Percentiles rank a stretch among this genome's conserved stretches.
Conservation (phyloP, 2,888 invertebrate genomes). For the Phanerotoma sp. region DNA sequence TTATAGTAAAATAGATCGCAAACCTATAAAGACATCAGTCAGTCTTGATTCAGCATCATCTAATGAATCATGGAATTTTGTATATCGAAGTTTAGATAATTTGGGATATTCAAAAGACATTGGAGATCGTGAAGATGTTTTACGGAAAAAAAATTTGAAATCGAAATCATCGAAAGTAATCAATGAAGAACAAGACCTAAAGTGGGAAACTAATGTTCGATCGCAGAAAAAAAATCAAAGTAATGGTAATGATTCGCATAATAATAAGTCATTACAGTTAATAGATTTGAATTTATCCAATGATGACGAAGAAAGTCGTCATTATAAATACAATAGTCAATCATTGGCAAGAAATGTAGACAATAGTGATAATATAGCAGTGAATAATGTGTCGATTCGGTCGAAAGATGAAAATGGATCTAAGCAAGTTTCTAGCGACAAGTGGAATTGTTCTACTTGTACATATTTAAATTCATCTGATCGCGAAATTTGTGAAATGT, state of each 20-base stretch:
- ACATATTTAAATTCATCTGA: conserved; percentile 66
- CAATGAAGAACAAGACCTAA: conserved; percentile 1
- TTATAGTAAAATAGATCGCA: conserved; percentile 25
- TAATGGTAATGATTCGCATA: background rate
- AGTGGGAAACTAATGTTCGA: conserved; percentile 2
- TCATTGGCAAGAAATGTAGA: conserved; percentile 5
- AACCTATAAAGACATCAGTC: conserved; percentile 34
- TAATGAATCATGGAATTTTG: conserved; percentile 78
- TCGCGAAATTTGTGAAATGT: conserved; percentile 72
- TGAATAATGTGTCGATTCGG: conserved; percentile 35
- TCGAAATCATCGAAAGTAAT: conserved; percentile 33
- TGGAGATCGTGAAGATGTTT: conserved; percentile 67
- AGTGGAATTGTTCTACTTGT: conserved; percentile 73
- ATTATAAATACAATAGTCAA: conserved; percentile 35
- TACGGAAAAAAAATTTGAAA: conserved; percentile 52
- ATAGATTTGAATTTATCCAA: conserved; percentile 4
- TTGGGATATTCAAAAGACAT: conserved; percentile 70
- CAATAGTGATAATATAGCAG: conserved; percentile 32
- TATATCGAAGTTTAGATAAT: conserved; percentile 74
- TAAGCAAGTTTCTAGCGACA: conserved; percentile 57
- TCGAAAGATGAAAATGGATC: conserved; percentile 55
- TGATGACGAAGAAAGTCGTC: conserved; percentile 16
- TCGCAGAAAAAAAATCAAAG: background rate
- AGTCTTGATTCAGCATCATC: conserved; percentile 40
- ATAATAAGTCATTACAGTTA: conserved; percentile 20